Evolutionary conservation across 2,113 vertebrate species (phyloP).

Genomic region (Collichthys lucidus): DNA sequence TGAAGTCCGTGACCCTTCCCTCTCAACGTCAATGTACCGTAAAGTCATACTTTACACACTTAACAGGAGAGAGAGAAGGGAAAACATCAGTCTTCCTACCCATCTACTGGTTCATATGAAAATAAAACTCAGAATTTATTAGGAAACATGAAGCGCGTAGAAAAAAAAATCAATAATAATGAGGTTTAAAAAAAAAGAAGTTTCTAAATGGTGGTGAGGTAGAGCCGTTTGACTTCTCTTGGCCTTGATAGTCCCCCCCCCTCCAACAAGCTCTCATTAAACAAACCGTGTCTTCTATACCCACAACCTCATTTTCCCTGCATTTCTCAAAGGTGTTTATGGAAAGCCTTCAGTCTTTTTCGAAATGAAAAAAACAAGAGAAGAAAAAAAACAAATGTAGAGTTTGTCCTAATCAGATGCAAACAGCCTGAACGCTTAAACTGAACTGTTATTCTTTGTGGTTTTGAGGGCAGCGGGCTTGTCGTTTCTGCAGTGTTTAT

Average conservation of each 20-base stretch:
- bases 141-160: conserved; percentile 32
- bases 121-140: conserved; percentile 50
- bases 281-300: conserved; percentile 50
- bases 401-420: conserved; percentile 78
- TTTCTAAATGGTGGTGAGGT: conserved; percentile 31
- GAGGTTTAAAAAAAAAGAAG: conserved; percentile 18
- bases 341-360: conserved; percentile 75
- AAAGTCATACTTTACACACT: conserved; percentile 62
- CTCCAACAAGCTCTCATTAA: conserved; percentile 54
- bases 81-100: conserved; percentile 31
- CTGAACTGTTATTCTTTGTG: conserved; percentile 77
- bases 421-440: conserved; percentile 69
- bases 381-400: conserved; percentile 40
- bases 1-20: conserved; percentile 61
- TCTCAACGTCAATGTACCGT: conserved; percentile 58
- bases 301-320: conserved; percentile 68
- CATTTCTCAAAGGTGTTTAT: conserved; percentile 76
- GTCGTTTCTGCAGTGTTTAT: conserved; percentile 77
- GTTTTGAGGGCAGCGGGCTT: conserved; percentile 72
- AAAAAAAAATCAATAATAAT: conserved; percentile 64
- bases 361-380: conserved; percentile 45
- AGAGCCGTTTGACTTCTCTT: conserved; percentile 21
- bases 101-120: conserved; percentile 41
- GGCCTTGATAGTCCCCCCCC: conserved; percentile 27
- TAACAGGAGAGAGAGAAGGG: conserved; percentile 17